Evolutionary conservation across 2,888 invertebrate species (phyloP).

Genomic region (Drosophila ustulata): DNA sequence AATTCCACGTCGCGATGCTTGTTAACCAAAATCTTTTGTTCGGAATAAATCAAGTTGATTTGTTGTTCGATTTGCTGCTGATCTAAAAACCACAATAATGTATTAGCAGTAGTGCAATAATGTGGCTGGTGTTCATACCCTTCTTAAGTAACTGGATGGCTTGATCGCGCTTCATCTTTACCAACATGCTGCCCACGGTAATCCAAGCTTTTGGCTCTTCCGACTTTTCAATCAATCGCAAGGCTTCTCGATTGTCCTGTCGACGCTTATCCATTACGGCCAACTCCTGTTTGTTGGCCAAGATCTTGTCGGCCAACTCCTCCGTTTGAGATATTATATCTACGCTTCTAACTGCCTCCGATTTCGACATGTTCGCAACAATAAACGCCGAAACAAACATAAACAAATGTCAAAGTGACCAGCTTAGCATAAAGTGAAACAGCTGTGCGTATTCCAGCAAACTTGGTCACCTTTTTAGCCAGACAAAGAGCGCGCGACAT

Average conservation of each 20-base stretch:
- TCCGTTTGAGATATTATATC: conserved; percentile 83
- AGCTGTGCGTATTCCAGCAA: conserved; percentile 17
- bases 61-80: conserved; percentile 82
- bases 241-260: conserved; percentile 82
- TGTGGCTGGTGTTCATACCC: conserved; percentile 62
- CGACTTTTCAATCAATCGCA: conserved; percentile 79
- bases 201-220: conserved; percentile 83
- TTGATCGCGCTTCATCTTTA: conserved; percentile 78
- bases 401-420: conserved; percentile 45
- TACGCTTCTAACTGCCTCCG: conserved; percentile 70
- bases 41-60: conserved; percentile 83
- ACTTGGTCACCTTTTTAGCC: conserved; percentile 1
- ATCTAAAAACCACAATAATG: conserved; percentile 67
- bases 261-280: conserved; percentile 82
- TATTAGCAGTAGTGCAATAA: neutral
- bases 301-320: conserved; percentile 83
- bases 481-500: neutral
- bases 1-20: conserved; percentile 84
- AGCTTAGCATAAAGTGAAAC: conserved; percentile 17
- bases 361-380: conserved; percentile 50
- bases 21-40: conserved; percentile 84
- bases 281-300: conserved; percentile 83
- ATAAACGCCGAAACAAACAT: conserved; percentile 18
- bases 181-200: conserved; percentile 83
- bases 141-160: conserved; percentile 82